These are phyloP conservation scores for Tenthredo distinguenda DNA, from an alignment of 2,888 invertebrate species.

Conservation along the genomic window DNA sequence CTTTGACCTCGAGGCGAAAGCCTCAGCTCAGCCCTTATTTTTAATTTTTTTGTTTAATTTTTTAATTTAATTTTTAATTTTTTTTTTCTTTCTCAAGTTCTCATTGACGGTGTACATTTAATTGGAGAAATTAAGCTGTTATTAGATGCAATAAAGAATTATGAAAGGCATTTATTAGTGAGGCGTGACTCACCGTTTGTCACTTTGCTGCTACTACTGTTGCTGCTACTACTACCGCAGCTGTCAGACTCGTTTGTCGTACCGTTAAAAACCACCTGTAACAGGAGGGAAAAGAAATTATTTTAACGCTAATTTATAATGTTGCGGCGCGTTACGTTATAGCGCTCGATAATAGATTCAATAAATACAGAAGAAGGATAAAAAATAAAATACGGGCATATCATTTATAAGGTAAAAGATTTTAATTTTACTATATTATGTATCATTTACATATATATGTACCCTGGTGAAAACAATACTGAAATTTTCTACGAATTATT, in stretches of 20 bases:
- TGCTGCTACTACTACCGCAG: constrained; percentile 66
- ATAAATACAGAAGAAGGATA: background rate
- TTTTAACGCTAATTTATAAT: background rate
- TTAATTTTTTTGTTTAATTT: background rate
- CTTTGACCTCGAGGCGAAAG: constrained; percentile 21
- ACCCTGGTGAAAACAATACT: too few species aligned
- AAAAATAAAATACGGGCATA: background rate
- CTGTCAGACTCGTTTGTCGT: constrained; percentile 68
- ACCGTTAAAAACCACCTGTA: constrained; percentile 74
- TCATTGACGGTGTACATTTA: constrained; percentile 21
- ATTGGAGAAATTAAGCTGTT: constrained; percentile 54
- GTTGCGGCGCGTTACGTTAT: background rate
- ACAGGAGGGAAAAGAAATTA: constrained; percentile 55
- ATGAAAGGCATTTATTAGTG: constrained; percentile 32
- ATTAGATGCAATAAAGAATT: constrained; percentile 35
- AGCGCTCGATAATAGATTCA: background rate
- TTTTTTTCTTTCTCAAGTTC: background rate
- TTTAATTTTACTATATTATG: too few species aligned
- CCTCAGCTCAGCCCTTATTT: background rate
- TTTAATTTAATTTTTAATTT: background rate
- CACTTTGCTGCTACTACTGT: constrained; percentile 63
- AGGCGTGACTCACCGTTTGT: constrained; percentile 72
- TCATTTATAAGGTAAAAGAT: background rate
- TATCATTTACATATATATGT: too few species aligned
- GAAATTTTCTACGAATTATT: too few species aligned